A percentile compares a stretch with the other conserved stretches of the same genome.
These are phyloP conservation scores for Carposina sasakii DNA, from an alignment of 1,140 invertebrate species.

Conservation along the genomic window DNA sequence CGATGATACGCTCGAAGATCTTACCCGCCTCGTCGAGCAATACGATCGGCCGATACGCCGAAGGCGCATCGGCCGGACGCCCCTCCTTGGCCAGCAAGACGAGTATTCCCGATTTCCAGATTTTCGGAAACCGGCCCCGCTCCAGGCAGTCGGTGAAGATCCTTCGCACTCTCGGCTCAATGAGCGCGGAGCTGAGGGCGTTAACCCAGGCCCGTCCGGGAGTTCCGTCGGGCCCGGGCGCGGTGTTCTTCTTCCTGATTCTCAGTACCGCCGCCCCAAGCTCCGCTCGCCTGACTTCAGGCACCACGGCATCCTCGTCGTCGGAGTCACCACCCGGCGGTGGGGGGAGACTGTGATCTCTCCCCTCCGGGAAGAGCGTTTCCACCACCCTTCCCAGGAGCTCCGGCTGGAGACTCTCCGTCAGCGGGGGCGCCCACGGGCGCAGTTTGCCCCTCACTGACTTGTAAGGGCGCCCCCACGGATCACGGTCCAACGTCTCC, in stretches of 20 bases:
- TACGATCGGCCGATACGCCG: too few relatives aligned
- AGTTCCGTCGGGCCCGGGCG: not conserved
- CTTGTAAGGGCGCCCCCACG: not conserved
- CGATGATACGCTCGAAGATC: not conserved
- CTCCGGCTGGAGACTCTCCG: not conserved
- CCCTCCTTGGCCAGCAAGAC: not conserved
- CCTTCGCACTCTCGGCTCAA: too few relatives aligned
- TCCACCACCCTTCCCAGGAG: not conserved
- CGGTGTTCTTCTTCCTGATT: not conserved
- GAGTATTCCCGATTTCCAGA: not conserved
- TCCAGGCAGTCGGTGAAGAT: not conserved
- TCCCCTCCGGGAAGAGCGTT: not conserved
- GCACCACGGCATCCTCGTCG: not conserved
- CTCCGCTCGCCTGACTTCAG: not conserved
- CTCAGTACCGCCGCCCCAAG: not conserved
- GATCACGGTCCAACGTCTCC: not conserved
- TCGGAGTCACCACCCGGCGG: not conserved
- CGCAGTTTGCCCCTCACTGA: not conserved
- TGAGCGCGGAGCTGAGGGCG: not conserved
- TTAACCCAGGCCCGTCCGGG: not conserved
- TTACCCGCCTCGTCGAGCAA: conserved; percentile 3
- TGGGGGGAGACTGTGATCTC: not conserved
- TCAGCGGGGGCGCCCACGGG: not conserved
- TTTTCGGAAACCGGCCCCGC: not conserved
- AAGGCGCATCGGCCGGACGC: not conserved